A percentile compares a stretch with the other conserved stretches of the same genome.
Evolutionary conservation across 2,113 vertebrate species (phyloP).

Genomic region (Mobula birostris): DNA sequence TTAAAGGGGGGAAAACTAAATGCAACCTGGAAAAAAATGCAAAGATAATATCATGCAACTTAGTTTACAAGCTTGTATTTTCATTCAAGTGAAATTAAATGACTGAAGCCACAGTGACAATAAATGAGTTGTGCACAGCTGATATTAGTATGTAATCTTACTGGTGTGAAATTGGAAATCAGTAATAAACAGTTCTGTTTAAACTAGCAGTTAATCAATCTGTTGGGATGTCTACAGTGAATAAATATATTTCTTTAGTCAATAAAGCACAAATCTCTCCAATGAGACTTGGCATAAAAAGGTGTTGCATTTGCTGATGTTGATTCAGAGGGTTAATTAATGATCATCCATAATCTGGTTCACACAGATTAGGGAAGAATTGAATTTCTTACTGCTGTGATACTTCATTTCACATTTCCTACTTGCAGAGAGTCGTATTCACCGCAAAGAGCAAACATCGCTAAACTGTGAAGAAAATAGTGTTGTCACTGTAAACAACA

Average conservation of each 20-base stretch:
- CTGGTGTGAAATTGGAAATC: background rate
- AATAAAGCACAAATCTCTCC: background rate
- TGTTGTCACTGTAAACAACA: background rate
- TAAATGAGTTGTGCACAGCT: background rate
- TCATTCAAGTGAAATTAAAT: no score
- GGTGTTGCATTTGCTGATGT: background rate
- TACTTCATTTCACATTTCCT: background rate
- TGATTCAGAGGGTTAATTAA: background rate
- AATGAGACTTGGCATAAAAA: background rate
- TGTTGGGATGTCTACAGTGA: background rate
- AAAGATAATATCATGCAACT: no score
- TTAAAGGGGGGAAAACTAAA: no score
- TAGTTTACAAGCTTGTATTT: no score
- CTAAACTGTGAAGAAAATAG: background rate
- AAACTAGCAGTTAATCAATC: background rate
- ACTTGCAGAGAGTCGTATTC: background rate
- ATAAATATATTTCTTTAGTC: background rate
- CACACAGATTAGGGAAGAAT: background rate
- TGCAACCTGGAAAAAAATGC: no score
- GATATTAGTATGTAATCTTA: background rate
- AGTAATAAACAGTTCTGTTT: background rate
- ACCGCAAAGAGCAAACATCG: background rate
- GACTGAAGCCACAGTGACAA: background rate
- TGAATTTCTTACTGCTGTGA: background rate
- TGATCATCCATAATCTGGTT: background rate